Evolutionary conservation across 2,797 vertebrate genomes (phyloP).

Genomic region (Alosa sapidissima): DNA sequence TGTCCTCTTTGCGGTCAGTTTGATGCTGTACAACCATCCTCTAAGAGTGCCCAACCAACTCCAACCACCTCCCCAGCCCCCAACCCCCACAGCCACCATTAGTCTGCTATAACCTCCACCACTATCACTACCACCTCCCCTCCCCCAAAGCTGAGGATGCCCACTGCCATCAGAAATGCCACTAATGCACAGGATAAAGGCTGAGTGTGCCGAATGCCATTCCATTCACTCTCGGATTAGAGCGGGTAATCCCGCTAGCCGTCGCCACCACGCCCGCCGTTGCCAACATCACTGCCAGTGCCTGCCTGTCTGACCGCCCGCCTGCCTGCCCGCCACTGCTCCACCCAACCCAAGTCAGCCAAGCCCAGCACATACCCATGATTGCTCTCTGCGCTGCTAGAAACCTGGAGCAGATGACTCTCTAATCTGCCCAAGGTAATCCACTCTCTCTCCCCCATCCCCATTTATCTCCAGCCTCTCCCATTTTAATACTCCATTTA

Average conservation of each 20-base stretch:
- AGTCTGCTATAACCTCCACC: background rate
- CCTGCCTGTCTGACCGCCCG: no score
- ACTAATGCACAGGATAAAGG: slow-evolving; percentile 70
- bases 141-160: slow-evolving; percentile 13
- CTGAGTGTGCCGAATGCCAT: slow-evolving; percentile 45
- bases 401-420: slow-evolving; percentile 57
- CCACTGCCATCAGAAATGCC: slow-evolving; percentile 16
- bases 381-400: slow-evolving; percentile 63
- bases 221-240: slow-evolving; percentile 67
- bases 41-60: background rate
- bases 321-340: background rate
- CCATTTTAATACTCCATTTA: slow-evolving; percentile 11
- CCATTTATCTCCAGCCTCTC: background rate
- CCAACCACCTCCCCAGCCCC: background rate
- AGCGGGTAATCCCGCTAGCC: slow-evolving; percentile 43
- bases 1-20: background rate
- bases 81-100: background rate
- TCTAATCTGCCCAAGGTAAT: slow-evolving; percentile 65
- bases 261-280: slow-evolving; percentile 16
- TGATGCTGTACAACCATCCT: background rate
- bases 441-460: slow-evolving; percentile 45
- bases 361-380: slow-evolving; percentile 34
- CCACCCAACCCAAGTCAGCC: background rate
- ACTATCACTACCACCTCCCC: background rate
- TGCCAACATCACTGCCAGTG: slow-evolving; percentile 12